Evolutionary conservation across 2,113 vertebrate species (phyloP).

Genomic region (Psephotus haematonotus): DNA sequence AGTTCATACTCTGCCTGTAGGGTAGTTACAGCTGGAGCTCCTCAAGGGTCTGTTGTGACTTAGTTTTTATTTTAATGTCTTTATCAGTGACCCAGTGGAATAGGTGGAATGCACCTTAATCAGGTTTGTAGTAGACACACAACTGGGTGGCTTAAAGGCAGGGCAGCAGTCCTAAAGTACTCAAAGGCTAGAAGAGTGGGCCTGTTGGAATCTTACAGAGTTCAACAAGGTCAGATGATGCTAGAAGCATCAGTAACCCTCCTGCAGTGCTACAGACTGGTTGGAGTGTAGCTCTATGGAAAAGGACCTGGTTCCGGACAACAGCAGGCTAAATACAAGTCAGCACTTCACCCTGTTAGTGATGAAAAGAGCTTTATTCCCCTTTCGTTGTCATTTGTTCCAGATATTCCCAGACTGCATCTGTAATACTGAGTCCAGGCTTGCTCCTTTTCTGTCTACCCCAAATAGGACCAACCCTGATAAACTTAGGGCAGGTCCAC

Average conservation of each 20-base stretch:
- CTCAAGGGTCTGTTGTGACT: neutral
- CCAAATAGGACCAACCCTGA: neutral
- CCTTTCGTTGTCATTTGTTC: neutral
- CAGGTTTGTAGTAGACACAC: neutral
- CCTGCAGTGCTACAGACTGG: neutral
- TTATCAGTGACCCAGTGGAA: neutral
- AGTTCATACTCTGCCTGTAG: neutral
- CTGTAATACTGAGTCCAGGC: neutral
- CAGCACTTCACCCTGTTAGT: neutral
- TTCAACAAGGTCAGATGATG: neutral
- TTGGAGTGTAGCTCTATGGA: neutral
- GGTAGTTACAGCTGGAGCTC: neutral
- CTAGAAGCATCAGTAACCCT: neutral
- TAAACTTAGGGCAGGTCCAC: neutral
- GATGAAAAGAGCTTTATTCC: neutral
- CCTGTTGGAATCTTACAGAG: rapidly evolving
- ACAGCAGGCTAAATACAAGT: neutral
- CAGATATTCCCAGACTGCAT: neutral
- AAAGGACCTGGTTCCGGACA: neutral
- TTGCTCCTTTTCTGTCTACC: neutral
- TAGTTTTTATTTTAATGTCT: neutral
- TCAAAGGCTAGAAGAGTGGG: neutral
- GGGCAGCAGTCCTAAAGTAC: rapidly evolving
- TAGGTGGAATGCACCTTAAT: neutral
- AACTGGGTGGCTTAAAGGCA: neutral